phyloP scores from a whole-genome alignment of 2,888 invertebrate genomes.

The Embidobia sp. region DNA sequence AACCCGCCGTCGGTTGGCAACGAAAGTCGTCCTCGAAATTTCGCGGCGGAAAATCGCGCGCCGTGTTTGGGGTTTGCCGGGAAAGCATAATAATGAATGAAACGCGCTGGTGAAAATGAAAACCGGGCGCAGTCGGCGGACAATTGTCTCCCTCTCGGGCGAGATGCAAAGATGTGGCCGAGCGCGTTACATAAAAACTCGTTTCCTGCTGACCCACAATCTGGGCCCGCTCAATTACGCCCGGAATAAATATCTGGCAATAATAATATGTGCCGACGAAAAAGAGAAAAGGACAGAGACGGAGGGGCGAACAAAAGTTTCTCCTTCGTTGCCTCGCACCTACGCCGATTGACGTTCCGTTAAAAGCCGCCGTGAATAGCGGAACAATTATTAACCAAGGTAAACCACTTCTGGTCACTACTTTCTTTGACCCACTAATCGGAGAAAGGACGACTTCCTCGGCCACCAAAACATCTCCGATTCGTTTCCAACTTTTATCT shows the following conservation, averaged over 20 bases:
- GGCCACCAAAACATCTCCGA: constrained; percentile 71
- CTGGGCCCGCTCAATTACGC: constrained; percentile 29
- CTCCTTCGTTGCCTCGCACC: constrained; percentile 55
- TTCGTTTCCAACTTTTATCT: constrained; percentile 62
- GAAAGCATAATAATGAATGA: no score
- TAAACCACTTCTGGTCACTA: constrained; percentile 77
- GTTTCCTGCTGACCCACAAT: constrained; percentile 71
- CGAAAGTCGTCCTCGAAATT: no score
- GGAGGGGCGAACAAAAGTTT: constrained; percentile 48
- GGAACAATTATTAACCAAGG: constrained; percentile 78
- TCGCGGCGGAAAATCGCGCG: no score
- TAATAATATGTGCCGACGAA: constrained; percentile 43
- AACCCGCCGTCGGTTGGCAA: no score
- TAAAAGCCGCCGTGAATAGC: constrained; percentile 54
- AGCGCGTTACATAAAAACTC: constrained; percentile 74
- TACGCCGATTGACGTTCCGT: constrained; percentile 60
- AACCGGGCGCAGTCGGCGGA: no score
- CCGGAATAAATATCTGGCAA: constrained; percentile 48
- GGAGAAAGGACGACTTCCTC: constrained; percentile 76
- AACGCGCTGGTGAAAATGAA: no score
- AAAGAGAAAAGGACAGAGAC: constrained; percentile 44
- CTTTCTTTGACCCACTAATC: constrained; percentile 80
- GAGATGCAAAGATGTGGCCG: constrained; percentile 14
- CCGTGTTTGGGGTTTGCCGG: no score
- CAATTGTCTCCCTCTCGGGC: no score